Evolutionary conservation across 2,888 invertebrate genomes (phyloP), one percentile per base, ranked within the genome.

Genomic region (Lysandra bellargus): DNA sequence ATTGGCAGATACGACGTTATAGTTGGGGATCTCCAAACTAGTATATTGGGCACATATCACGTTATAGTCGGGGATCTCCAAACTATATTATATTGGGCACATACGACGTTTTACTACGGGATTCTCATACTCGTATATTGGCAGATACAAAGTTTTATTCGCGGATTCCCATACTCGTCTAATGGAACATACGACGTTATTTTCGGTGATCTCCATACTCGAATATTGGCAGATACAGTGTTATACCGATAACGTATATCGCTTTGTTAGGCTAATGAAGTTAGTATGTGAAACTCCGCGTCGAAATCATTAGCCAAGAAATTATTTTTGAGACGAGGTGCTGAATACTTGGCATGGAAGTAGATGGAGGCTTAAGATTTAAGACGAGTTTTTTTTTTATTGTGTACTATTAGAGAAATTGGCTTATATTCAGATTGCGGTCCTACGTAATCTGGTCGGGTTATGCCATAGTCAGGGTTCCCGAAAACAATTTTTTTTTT

Each of bases 91-190:
- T 53, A 53, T 53, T 53, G 53, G 14, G 44, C 4, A 53, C 14
- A 53, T 53, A 4, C 12, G 4, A 53, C 53, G 14, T 53, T 53
- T 14, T 4, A 53, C 14, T 53, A 14, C 44, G 14, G 14, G 53
- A 53, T 53, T 53, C 53, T 14, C 14, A 83, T 82, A 80, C 44
- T 44, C 44, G n/a, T 23, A 74, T 81, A 61, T 81, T 81, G 82
- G 80, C 79, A 78, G 69, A 81, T 81, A 80, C 77, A 14, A 53
- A 53, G 14, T 53, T 53, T 53, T 14, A 53, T 53, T 9, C 9
- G 44, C 44, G 40, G 80, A 80, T 79, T 79, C 30, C 79, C 81
- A 30, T 60, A 17, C 17, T 17, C 14, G 57, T 57, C 12, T 80
- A 61, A 81, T 81, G 81, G 80, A 79, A 80, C 81, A 33, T 33